Evolutionary conservation across 2,797 vertebrate species (phyloP), one percentile per base, ranked within the genome.

Genomic region (Picus viridis): DNA sequence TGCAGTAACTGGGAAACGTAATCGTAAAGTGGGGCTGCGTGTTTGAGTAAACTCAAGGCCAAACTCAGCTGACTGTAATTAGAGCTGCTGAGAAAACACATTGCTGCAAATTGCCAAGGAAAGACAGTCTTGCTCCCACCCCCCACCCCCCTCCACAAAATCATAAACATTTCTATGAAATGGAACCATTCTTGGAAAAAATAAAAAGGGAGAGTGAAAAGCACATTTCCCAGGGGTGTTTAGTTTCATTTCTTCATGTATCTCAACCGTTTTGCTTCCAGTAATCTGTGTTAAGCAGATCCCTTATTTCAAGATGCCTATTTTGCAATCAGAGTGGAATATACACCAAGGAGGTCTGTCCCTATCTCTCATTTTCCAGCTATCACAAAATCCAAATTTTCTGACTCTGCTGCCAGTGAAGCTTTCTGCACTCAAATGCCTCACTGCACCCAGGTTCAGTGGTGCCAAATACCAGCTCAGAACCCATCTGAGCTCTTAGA

Each of bases 1-100:
- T 91, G 59, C 53, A 83, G 34, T 41, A 32, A 32, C 36, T 89
- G 76, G 74, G 92, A 89, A 81, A 68, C 26, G 16, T 68, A 8
- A 73, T 82, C 62, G 57, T 91, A 86, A 91, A 79, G 56, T 6
- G n/a, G 49, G 64, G 17, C 61, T 79, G 64, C 30, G 41, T 58
- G 29, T 89, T 89, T 71, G 36, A 88, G 71, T 82, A 86, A 74
- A 88, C 58, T 74, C 58, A 83, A 88, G 15, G 32, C 73, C 71
- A 85, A 79, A 88, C 47, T 95, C 95, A 96, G 80, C 89, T 94
- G 94, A 95, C 76, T 92, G 88, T 90, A 93, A 92, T 96, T 95
- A 94, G 36, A 88, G 29, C 69, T 88, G 58, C 67, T 84, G 89
- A 90, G 85, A 92, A 86, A 92, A 94, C 94, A 92, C 12, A 4